phyloP scores from a whole-genome alignment of 2,113 vertebrate species.

The Ginglymostoma cirratum region DNA sequence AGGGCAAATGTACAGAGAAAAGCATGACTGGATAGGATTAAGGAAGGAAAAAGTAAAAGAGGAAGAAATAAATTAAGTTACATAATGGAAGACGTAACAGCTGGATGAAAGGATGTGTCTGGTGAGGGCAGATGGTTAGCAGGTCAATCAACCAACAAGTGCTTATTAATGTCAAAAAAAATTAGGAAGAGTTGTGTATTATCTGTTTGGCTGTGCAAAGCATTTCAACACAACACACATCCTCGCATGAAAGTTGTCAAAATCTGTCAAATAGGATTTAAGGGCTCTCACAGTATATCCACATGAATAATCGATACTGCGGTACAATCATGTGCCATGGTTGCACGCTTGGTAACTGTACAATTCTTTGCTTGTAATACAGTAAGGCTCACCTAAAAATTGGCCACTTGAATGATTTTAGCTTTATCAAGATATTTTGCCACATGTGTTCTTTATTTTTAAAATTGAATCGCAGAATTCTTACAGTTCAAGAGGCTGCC shows the following conservation, averaged over 20 bases:
- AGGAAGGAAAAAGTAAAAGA: not conserved
- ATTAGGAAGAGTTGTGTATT: not conserved
- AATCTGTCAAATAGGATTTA: not conserved
- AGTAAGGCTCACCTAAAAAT: not conserved
- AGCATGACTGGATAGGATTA: not conserved
- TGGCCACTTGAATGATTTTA: not conserved
- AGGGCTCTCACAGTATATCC: not conserved
- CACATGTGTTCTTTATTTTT: not conserved
- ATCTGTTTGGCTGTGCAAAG: not conserved
- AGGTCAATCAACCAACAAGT: not conserved
- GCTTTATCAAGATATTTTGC: not conserved
- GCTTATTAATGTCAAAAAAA: not conserved
- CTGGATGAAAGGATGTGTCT: not conserved
- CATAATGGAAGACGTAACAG: not conserved
- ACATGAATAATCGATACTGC: not conserved
- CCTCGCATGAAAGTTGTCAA: not conserved
- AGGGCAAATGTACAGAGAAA: not conserved
- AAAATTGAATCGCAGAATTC: not conserved
- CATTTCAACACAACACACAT: not conserved
- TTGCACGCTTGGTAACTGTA: not conserved
- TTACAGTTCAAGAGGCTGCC: too few species aligned
- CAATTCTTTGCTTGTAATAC: not conserved
- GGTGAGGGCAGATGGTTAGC: not conserved
- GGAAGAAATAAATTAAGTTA: not conserved
- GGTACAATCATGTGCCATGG: not conserved